Percentiles rank a stretch among this genome's conserved stretches.
Evolutionary conservation across 2,888 invertebrate species (phyloP).

Genomic region (Aporophyla lueneburgensis): DNA sequence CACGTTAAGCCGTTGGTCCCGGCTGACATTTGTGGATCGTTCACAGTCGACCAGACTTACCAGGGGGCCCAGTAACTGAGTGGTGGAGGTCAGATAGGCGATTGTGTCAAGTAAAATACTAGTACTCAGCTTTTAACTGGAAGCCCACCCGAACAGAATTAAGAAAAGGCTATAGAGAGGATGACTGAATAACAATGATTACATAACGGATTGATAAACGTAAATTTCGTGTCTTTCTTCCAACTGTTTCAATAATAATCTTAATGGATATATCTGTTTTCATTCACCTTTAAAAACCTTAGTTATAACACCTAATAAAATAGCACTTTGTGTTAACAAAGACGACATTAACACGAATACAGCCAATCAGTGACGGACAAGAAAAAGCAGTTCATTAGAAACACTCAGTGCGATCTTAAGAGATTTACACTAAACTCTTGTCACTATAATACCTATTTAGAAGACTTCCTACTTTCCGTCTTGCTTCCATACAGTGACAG

Average conservation of each 20-base stretch:
- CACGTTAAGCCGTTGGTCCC: too few species aligned
- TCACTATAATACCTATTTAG: conserved; percentile 27
- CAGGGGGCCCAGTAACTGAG: too few species aligned
- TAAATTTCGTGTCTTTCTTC: not conserved
- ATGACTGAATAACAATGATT: too few species aligned
- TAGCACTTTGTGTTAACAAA: not conserved
- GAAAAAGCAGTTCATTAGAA: conserved; percentile 65
- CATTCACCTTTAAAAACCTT: not conserved
- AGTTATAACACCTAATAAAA: not conserved
- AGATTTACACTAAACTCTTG: conserved; percentile 63
- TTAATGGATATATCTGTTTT: not conserved
- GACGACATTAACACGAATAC: conserved; percentile 22
- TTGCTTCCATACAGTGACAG: not conserved
- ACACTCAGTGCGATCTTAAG: conserved; percentile 56
- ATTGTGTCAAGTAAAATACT: too few species aligned
- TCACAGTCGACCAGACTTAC: too few species aligned
- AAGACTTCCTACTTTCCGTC: not conserved
- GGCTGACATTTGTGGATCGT: too few species aligned
- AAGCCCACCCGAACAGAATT: too few species aligned
- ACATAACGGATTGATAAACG: not conserved
- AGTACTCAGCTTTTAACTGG: too few species aligned
- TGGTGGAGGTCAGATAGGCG: too few species aligned
- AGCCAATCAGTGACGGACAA: conserved; percentile 9
- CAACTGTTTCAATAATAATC: not conserved
- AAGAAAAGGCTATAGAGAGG: too few species aligned